These are phyloP conservation scores for Chironomus tepperi DNA, from an alignment of 1,140 invertebrate genomes.

Conservation along the genomic window DNA sequence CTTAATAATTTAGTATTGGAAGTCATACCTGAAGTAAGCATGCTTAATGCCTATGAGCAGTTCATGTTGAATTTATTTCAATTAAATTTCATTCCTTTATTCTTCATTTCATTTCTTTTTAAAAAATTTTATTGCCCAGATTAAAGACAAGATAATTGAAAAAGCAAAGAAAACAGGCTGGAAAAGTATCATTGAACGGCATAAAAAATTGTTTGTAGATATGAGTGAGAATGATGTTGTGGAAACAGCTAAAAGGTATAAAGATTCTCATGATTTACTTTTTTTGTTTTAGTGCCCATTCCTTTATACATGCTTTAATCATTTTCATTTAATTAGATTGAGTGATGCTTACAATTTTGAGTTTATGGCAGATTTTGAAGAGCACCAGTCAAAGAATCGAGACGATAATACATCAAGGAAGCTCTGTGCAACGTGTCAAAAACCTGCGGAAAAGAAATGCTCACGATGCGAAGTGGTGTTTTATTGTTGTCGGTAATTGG, in stretches of 20 bases:
- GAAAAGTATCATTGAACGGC: slow-evolving; percentile 44
- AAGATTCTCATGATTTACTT: not conserved
- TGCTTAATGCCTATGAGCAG: no score
- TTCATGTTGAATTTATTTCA: not conserved
- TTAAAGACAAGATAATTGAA: slow-evolving; percentile 36
- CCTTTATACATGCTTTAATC: not conserved
- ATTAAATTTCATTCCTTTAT: not conserved
- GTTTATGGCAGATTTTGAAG: slow-evolving; percentile 42
- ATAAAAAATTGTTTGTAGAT: slow-evolving; percentile 44
- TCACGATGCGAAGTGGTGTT: slow-evolving; percentile 42
- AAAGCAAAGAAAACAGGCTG: slow-evolving; percentile 46
- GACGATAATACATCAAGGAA: slow-evolving; percentile 2
- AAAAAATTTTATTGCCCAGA: slow-evolving; percentile 27
- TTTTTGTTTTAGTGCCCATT: not conserved
- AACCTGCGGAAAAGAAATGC: slow-evolving; percentile 42
- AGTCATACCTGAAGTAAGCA: slow-evolving; percentile 44
- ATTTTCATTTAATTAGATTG: slow-evolving; percentile 33
- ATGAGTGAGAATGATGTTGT: slow-evolving; percentile 43
- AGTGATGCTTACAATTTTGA: slow-evolving; percentile 44
- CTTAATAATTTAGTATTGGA: slow-evolving; percentile 45
- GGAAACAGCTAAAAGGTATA: slow-evolving; percentile 39
- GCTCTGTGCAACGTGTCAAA: slow-evolving; percentile 40
- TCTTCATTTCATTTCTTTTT: not conserved
- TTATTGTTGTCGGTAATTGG: slow-evolving; percentile 42
- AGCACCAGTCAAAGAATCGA: slow-evolving; percentile 28